A percentile compares a stretch with the other conserved stretches of the same genome.
Evolutionary conservation across 2,113 vertebrate species (phyloP).

Genomic region (Rhynchomys soricoides): DNA sequence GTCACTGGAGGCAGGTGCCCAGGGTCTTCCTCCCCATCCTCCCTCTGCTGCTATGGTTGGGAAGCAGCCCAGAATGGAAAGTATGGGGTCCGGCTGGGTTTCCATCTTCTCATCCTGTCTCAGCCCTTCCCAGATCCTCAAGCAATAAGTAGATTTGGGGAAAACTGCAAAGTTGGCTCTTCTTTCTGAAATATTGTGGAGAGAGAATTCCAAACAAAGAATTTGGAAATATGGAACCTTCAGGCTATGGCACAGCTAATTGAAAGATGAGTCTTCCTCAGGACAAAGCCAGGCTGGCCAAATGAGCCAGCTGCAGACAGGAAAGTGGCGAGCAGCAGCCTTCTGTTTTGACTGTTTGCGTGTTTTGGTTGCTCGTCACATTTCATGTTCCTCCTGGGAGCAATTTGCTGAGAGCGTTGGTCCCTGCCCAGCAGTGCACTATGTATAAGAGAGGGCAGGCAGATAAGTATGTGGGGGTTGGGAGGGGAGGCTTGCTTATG

Average conservation of each 20-base stretch:
- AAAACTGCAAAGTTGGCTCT: constrained; percentile 54
- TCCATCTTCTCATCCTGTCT: background rate
- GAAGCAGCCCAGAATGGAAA: background rate
- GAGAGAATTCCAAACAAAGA: background rate
- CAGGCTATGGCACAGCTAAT: background rate
- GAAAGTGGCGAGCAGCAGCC: background rate
- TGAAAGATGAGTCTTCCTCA: background rate
- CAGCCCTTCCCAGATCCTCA: background rate
- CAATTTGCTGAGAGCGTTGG: background rate
- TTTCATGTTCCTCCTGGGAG: constrained; percentile 30
- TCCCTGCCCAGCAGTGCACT: background rate
- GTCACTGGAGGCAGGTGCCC: background rate
- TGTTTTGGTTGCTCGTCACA: background rate
- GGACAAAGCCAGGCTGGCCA: background rate
- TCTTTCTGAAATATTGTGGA: constrained; percentile 13
- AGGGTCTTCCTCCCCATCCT: background rate
- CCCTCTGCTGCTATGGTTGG: background rate
- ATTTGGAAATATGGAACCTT: background rate
- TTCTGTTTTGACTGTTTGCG: background rate
- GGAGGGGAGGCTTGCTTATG: too few relatives aligned
- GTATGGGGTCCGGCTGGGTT: background rate
- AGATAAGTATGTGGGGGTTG: background rate
- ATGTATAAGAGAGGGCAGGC: background rate
- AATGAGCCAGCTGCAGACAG: background rate
- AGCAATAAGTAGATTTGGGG: background rate